Percentiles rank a stretch among this genome's conserved stretches.
Conservation (phyloP, 1,140 invertebrate genomes). For the Aphis craccivora region DNA sequence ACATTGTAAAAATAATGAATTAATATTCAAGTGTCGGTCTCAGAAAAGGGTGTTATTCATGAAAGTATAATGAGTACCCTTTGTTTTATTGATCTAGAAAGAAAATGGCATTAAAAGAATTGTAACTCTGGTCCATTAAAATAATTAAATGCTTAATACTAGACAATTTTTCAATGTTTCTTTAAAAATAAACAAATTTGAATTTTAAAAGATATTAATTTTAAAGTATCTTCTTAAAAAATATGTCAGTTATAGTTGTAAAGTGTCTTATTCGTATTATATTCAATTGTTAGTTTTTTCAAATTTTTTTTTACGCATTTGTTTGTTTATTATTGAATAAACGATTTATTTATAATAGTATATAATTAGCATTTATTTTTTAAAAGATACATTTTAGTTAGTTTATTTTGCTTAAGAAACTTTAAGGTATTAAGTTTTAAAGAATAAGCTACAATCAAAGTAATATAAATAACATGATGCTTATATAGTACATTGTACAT, state of each 20-base stretch:
- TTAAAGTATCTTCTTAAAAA: not conserved
- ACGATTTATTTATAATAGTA: not conserved
- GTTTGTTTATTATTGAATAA: not conserved
- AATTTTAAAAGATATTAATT: not conserved
- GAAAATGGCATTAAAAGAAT: not conserved
- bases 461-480: no score
- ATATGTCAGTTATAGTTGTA: not conserved
- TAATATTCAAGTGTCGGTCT: conserved; percentile 23
- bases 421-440: no score
- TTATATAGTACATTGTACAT: no score
- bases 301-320: not conserved
- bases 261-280: not conserved
- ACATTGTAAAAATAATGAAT: conserved; percentile 6
- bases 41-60: conserved; percentile 18
- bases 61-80: conserved; percentile 6
- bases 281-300: not conserved
- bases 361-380: not conserved
- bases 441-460: no score
- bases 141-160: conserved; percentile 4
- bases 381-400: no score
- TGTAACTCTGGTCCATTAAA: not conserved
- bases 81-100: conserved; percentile 18
- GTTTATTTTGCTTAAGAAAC: no score
- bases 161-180: not conserved
- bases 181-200: not conserved